Conservation (phyloP, 2,113 vertebrate genomes). For the Arizona elegans region DNA sequence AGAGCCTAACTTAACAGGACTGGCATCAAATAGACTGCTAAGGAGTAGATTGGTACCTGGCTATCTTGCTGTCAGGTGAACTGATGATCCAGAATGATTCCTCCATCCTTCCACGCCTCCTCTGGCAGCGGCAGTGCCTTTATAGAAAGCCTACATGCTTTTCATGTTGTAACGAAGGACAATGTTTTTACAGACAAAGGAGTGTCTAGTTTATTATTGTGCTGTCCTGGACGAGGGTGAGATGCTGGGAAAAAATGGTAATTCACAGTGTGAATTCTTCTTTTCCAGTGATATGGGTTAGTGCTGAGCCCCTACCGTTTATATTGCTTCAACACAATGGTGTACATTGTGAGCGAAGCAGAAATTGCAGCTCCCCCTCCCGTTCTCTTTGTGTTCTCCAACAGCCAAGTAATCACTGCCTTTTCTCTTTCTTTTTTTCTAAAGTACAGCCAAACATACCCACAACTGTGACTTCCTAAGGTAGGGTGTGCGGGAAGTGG, state of each 20-base stretch:
- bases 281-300: constrained; percentile 59
- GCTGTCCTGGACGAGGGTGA: constrained; percentile 69
- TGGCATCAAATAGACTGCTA: constrained; percentile 15
- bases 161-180: constrained; percentile 75
- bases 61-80: constrained; percentile 49
- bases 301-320: constrained; percentile 65
- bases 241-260: constrained; percentile 79
- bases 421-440: constrained; percentile 23
- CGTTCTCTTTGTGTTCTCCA: constrained; percentile 19
- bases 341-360: constrained; percentile 64
- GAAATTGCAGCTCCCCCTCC: constrained; percentile 50
- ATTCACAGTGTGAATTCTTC: constrained; percentile 77
- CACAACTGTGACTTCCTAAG: constrained; percentile 41
- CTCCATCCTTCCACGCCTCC: constrained; percentile 20
- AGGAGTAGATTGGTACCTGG: constrained; percentile 39
- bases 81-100: constrained; percentile 37
- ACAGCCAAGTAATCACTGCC: constrained; percentile 52
- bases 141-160: constrained; percentile 71
- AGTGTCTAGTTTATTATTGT: constrained; percentile 75
- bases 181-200: constrained; percentile 77
- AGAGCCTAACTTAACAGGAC: constrained; percentile 22
- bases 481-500: constrained; percentile 37
- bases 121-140: constrained; percentile 43
- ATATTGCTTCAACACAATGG: constrained; percentile 66
- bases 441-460: constrained; percentile 38